Conservation (phyloP, 2,888 invertebrate genomes). For the Cantharis nigra region DNA sequence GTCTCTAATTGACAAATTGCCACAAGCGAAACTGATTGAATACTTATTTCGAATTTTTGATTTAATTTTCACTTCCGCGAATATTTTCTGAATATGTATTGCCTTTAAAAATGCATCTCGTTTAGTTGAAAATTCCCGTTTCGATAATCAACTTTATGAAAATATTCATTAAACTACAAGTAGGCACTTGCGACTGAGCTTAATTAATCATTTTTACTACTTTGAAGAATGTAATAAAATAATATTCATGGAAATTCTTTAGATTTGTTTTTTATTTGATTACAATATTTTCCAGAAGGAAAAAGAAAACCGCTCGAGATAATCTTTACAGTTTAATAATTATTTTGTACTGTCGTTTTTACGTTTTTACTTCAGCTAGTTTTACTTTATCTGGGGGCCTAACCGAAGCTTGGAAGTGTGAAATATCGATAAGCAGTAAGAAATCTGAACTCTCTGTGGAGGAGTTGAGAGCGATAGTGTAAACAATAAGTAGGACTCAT, state of each 20-base stretch:
- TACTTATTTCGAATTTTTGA: background rate
- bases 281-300: background rate
- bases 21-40: background rate
- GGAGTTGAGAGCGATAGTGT: background rate
- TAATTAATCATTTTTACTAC: background rate
- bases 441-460: background rate
- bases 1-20: background rate
- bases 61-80: background rate
- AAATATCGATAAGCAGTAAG: background rate
- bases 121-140: background rate
- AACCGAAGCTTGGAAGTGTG: background rate
- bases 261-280: background rate
- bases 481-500: background rate
- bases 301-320: background rate
- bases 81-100: background rate
- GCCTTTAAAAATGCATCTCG: background rate
- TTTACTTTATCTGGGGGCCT: background rate
- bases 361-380: background rate
- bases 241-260: background rate
- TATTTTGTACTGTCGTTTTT: background rate
- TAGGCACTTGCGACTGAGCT: background rate
- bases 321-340: background rate
- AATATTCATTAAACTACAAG: background rate
- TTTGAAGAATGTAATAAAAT: background rate
- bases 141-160: background rate